A percentile compares a stretch with the other conserved stretches of the same genome.
These are phyloP conservation scores for Danio jaintianensis DNA, from an alignment of 2,797 vertebrate species.

Conservation along the genomic window DNA sequence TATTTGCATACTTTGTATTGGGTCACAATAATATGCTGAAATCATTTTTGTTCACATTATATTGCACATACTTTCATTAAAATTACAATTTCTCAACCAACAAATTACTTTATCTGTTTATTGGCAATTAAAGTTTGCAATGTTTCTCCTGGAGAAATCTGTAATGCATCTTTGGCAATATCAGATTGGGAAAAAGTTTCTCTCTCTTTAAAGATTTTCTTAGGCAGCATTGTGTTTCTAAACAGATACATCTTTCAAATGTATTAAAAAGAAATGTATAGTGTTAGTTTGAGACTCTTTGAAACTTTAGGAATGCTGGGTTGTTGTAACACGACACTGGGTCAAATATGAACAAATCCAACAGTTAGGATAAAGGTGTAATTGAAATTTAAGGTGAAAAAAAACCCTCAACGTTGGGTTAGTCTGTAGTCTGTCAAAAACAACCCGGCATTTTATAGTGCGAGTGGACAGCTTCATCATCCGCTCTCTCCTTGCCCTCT, in stretches of 20 bases:
- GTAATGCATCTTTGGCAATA: not conserved
- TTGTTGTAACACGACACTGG: too few relatives aligned
- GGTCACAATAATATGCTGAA: not conserved
- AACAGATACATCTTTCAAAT: not conserved
- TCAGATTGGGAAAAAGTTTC: too few relatives aligned
- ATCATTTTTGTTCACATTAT: not conserved
- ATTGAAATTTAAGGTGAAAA: too few relatives aligned
- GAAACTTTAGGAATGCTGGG: too few relatives aligned
- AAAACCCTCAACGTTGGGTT: too few relatives aligned
- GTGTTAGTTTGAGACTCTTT: too few relatives aligned
- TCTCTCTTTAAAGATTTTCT: not conserved
- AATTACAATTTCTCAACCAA: slow-evolving; percentile 6
- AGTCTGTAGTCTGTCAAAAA: too few relatives aligned
- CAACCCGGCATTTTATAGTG: not conserved
- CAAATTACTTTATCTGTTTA: not conserved
- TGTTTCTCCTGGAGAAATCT: not conserved
- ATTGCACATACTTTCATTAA: slow-evolving; percentile 1
- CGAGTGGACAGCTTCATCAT: not conserved
- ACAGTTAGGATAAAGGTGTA: too few relatives aligned
- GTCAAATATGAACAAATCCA: too few relatives aligned
- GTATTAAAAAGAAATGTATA: too few relatives aligned
- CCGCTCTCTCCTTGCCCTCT: not conserved
- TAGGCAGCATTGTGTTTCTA: not conserved
- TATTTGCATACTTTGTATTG: not conserved
- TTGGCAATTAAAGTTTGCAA: not conserved